Evolutionary conservation across 2,797 vertebrate genomes (phyloP), one percentile per base, ranked within the genome.

Genomic region (Pipistrellus pipistrellus): DNA sequence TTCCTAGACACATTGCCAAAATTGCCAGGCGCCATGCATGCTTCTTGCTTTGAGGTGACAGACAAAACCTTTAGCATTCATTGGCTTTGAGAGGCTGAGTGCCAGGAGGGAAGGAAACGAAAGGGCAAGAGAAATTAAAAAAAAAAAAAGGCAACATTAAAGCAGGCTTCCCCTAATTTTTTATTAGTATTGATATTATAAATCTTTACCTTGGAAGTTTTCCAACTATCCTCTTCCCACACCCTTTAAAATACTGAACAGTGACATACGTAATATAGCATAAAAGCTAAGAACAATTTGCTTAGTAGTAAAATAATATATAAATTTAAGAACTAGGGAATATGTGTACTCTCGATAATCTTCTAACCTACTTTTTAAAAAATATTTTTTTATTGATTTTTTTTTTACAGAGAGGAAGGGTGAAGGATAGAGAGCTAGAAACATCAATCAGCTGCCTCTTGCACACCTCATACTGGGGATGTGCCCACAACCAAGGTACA

Each of bases 1-100:
- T 88, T 95, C 75, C 72, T 38, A 69, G 87, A 91, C 62, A 76
- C n/a, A 38, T 69, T 90, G 69, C 91, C 88, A 62, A 80, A 92
- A 94, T 4, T 46, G 23, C 73, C 32, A 32, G 78, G 51, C 81
- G 64, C 53, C 66, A 21, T 6, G 30, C 48, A 18, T 6, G 30
- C 64, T 84, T 27, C 68, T 85, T 55, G 72, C 72, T 94, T 30
- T 69, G 41, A 86, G 38, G 20, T 76, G n/a, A 68, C 23, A 88
- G 85, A 95, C 71, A 75, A 87, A 89, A 83, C 35, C 32, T 87
- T 48, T 12, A 92, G 85, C 82, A 83, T 32, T 30, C 38, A 90
- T 20, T 41, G 17, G 30, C 32, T 81, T n/a, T 80, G 48, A 90
- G 32, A 4, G 41, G 23, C 9, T 15, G 5, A n/a, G 4, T 4